Evolutionary conservation across 2,113 vertebrate species (phyloP), one percentile per base, ranked within the genome.

Genomic region (Urocolius indicus): DNA sequence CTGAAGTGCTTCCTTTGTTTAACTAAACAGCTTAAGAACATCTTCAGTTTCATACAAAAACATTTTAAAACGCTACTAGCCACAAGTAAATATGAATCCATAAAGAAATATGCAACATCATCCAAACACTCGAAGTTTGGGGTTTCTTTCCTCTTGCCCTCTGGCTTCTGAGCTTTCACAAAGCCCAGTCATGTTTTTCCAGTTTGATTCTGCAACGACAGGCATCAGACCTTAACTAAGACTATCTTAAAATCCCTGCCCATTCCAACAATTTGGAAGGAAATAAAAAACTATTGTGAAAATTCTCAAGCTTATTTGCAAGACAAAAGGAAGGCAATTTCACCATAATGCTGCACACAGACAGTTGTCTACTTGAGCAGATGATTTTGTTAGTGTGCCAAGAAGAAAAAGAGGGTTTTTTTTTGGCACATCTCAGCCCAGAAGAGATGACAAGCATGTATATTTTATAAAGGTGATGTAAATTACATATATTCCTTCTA

Each of bases 31-130:
- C 27, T 77, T 34, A 71, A 84, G 45, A 92, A 66, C 61, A 89
- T 87, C 76, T 63, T 78, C 61, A 65, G 45, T 63, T 74, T 75
- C 48, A 41, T 8, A 19, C 45, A 93, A 90, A 84, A 13, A 36
- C 7, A 26, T 87, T 71, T 74, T 27, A 61, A 84, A 89, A 90
- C 0, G 23, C 72, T 84, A 43, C 48, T 54, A 84, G 72, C 52
- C 76, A 71, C 73, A 75, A 72, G 63, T 18, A 84, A 92, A 29
- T 78, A 12, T 29, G 63, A 32, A 1, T 77, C 68, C 52, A 45
- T 67, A 90, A 93, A 92, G 77, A 93, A 93, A 77, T 45, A 84
- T 52, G 26, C 65, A 88, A 67, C 12, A 55, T 48, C 67, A 71
- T 29, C 29, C 83, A 89, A 93, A 80, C 65, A 72, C 52, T 84